Evolutionary conservation across 2,888 invertebrate species (phyloP).

Genomic region (Anoncus sp.): DNA sequence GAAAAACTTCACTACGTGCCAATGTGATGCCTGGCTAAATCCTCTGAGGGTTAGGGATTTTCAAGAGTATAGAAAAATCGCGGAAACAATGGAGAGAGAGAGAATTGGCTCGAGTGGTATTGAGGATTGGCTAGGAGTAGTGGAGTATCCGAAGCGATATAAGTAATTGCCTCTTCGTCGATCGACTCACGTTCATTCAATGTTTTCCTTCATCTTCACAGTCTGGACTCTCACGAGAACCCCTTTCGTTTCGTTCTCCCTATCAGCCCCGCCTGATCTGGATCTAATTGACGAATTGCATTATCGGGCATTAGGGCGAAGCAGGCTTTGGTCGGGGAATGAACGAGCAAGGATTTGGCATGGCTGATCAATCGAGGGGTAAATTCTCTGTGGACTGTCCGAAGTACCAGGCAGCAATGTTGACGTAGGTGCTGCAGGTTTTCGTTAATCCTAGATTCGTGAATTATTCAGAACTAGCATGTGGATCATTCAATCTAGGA

Average conservation of each 20-base stretch:
- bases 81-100: conserved; percentile 43
- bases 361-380: too few species aligned
- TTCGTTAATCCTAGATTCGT: too few species aligned
- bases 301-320: conserved; percentile 63
- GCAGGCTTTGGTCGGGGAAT: too few species aligned
- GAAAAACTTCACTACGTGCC: conserved; percentile 41
- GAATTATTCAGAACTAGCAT: too few species aligned
- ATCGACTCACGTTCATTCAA: conserved; percentile 68
- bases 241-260: conserved; percentile 59
- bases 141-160: conserved; percentile 13
- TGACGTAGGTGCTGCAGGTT: too few species aligned
- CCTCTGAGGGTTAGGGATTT: neutral
- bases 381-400: too few species aligned
- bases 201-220: conserved; percentile 66
- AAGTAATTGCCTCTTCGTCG: conserved; percentile 59
- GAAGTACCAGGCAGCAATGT: too few species aligned
- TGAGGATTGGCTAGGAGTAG: conserved; percentile 16
- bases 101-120: conserved; percentile 41
- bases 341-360: conserved; percentile 9
- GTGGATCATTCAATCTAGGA: too few species aligned
- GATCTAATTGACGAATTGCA: conserved; percentile 74
- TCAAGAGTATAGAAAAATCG: conserved; percentile 50
- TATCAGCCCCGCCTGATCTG: conserved; percentile 44
- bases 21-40: conserved; percentile 5
- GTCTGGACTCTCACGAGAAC: too few species aligned